Evolutionary conservation across 2,113 vertebrate species (phyloP).

Genomic region (Pygoscelis antarcticus): DNA sequence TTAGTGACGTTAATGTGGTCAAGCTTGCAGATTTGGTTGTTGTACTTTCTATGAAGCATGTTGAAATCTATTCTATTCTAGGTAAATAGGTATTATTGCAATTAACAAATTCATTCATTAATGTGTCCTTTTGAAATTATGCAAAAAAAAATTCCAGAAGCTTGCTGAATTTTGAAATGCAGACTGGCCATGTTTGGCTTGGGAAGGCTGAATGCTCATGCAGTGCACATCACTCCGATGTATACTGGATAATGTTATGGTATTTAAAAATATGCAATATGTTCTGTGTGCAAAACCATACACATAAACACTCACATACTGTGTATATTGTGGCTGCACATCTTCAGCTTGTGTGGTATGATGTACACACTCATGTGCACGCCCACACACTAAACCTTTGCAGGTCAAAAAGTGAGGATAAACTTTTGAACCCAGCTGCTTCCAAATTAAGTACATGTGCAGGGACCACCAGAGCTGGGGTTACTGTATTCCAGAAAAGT

Average conservation of each 20-base stretch:
- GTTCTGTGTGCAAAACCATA: neutral
- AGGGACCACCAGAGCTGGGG: conserved; percentile 52
- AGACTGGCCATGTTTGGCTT: neutral
- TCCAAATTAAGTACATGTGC: conserved; percentile 57
- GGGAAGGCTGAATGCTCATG: neutral
- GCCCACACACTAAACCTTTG: conserved; percentile 31
- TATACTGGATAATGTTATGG: neutral
- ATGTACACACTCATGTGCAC: neutral
- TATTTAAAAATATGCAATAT: neutral
- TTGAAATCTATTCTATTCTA: neutral
- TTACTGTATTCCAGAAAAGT: conserved; percentile 35
- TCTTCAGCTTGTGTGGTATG: conserved; percentile 50
- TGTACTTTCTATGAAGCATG: neutral
- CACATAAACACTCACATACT: neutral
- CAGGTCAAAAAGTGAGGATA: conserved; percentile 63
- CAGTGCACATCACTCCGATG: neutral
- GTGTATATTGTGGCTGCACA: neutral
- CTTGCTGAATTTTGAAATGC: neutral
- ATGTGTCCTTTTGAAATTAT: neutral
- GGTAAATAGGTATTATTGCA: neutral
- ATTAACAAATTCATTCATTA: neutral
- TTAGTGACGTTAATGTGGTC: neutral
- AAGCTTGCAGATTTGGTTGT: neutral
- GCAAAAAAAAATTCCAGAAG: neutral
- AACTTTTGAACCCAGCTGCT: conserved; percentile 60